A percentile compares a stretch with the other conserved stretches of the same genome.
Evolutionary conservation across 1,140 invertebrate species (phyloP).

Genomic region (Cydia amplana): DNA sequence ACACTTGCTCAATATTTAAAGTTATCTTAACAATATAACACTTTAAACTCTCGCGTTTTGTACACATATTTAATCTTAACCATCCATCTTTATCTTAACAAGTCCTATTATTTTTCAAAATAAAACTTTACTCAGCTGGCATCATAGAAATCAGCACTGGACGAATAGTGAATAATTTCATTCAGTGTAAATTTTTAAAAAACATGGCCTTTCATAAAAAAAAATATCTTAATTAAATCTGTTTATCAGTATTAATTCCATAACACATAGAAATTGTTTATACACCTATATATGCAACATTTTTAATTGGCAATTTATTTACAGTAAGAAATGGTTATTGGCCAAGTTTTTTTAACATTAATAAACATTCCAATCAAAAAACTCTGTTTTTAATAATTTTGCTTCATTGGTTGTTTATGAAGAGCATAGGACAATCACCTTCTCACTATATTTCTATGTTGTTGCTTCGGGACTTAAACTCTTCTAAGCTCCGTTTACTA

Average conservation of each 20-base stretch:
- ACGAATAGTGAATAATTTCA: background rate
- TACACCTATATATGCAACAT: no score
- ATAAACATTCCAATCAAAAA: background rate
- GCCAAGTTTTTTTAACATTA: background rate
- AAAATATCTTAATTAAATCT: no score
- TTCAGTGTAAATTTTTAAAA: background rate
- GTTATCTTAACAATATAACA: no score
- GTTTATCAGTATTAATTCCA: no score
- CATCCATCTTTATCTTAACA: no score
- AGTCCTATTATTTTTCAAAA: background rate
- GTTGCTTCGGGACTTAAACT: background rate
- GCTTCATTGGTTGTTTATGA: constrained; percentile 4
- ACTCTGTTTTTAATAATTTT: background rate
- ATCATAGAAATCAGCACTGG: background rate
- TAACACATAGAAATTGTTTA: no score
- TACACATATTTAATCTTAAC: no score
- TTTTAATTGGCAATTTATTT: no score
- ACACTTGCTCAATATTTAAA: no score
- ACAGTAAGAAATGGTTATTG: no score
- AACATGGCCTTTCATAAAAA: background rate
- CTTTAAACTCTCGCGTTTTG: no score
- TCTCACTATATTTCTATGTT: background rate
- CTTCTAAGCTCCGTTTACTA: background rate
- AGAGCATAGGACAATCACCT: background rate
- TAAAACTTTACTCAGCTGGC: constrained; percentile 2